Base-by-base conservation (phyloP, 2,113 vertebrate genomes). In the Etheostoma cragini region DNA sequence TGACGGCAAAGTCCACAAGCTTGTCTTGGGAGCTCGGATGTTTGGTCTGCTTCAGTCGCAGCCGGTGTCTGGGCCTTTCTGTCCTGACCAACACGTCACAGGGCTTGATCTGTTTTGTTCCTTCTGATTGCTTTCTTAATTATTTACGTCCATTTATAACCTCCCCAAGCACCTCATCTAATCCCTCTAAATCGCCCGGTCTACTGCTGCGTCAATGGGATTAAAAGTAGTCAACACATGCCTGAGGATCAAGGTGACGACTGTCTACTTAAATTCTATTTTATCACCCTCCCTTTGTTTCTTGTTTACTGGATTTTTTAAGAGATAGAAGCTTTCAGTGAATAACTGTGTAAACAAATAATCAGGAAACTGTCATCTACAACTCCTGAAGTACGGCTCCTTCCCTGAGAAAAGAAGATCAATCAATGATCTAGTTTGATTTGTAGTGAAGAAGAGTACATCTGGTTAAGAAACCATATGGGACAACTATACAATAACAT, bases 171-270 rank as follows among this genome's bases (percentile, higher is more conserved):
- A 68, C 24, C 26, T 42, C 8, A 24, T 79, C 81, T 91, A 84
- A 92, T 86, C 86, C 78, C 58, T 74, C 46, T 77, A 61, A 89
- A 66, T 54, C 42, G 22, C 52, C 67, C 1, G 10, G 50, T 65
- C 22, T 85, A 77, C 79, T 78, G 14, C 79, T 91, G 76, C 91
- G 91, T 94, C 91, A 94, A 65, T 90, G 82, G 80, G 90, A 92
- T 92, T 85, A 82, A 82, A 62, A 82, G 86, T 77, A 83, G 76
- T 63, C 62, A 53, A 16, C 19, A 24, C 5, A 8, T 12, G 64
- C 14, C 62, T 49, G 46, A 74, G 19, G 72, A 72, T 75, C 84
- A 81, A 81, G 33, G 63, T 46, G 53, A 81, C 4, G 66, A 72
- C 73, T 49, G 72, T 13, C 19, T 71, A 6, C 35, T 38, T 72